Evolutionary conservation across 2,888 invertebrate genomes (phyloP).

Genomic region (Lycaena phlaeas): DNA sequence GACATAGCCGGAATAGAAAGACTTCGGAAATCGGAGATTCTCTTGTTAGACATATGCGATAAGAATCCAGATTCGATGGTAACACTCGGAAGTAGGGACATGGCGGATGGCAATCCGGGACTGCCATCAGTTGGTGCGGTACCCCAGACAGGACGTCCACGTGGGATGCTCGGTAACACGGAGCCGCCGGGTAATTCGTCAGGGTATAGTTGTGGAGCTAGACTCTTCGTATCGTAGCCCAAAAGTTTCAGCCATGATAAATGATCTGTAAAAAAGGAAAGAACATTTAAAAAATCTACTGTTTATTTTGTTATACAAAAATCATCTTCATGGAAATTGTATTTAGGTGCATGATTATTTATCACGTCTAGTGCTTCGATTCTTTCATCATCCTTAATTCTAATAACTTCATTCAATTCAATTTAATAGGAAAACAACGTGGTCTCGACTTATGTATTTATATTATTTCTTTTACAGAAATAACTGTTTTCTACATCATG

Average conservation of each 20-base stretch:
- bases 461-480: too few relatives aligned
- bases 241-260: slow-evolving; percentile 88
- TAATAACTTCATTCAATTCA: too few relatives aligned
- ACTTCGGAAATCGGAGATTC: slow-evolving; percentile 83
- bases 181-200: slow-evolving; percentile 77
- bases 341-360: too few relatives aligned
- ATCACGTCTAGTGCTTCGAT: too few relatives aligned
- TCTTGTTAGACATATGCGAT: slow-evolving; percentile 83
- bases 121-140: slow-evolving; percentile 64
- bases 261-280: slow-evolving; percentile 84
- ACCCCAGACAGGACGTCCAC: slow-evolving; percentile 70
- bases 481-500: too few relatives aligned
- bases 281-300: slow-evolving; percentile 8
- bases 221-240: slow-evolving; percentile 87
- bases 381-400: too few relatives aligned
- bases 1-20: slow-evolving; percentile 86
- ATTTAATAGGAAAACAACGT: too few relatives aligned
- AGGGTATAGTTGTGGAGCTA: slow-evolving; percentile 90
- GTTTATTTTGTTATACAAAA: too few relatives aligned
- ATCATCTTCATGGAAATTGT: too few relatives aligned
- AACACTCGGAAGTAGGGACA: slow-evolving; percentile 78
- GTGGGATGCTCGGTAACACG: slow-evolving; percentile 74
- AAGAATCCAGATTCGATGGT: slow-evolving; percentile 88
- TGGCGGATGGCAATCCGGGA: slow-evolving; percentile 73
- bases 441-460: too few relatives aligned